Evolutionary conservation across 2,888 invertebrate genomes (phyloP), one percentile per base, ranked within the genome.

Genomic region (Temnothorax ravouxi): DNA sequence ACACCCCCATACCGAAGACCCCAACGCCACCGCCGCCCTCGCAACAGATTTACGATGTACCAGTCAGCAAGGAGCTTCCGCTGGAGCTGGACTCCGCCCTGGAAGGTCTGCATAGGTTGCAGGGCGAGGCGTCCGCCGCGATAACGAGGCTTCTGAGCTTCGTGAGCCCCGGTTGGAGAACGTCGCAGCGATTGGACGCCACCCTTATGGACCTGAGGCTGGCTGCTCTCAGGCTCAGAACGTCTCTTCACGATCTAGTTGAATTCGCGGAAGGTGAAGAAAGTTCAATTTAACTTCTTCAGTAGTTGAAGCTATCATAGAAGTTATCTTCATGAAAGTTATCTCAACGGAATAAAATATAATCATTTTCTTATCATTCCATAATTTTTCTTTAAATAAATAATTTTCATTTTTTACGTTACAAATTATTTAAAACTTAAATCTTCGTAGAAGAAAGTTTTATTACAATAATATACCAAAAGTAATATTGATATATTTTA

Each of bases 131-230:
- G 0, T 97, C 98, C 44, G 96, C 97, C 77, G 97, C 98, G 54
- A 97, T 98, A 86, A 97, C 97, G n/a, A 96, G 96, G 94, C 95
- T 98, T 82, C 96, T 98, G 75, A 97, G 97, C 75, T 97, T 97
- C 95, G 98, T 97, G 84, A 96, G 96, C 88, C 97, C 98, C 41
- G 96, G 97, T 82, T 99, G 99, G 99, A 96, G 98, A 92, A 96
- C 96, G 86, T 96, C 96, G 86, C 97, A 97, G 44, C 97, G 97
- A 92, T 95, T 99, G 85, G 97, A 98, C 89, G 96, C 97, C 21
- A 97, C 97, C 83, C 95, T 98, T 62, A 96, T 98, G 95, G 98
- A 99, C 93, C 97, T 99, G 61, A 97, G 98, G 95, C 96, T 98
- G 88, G 97, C 98, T 8, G 97, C 97, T 64, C 96, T 97, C 8